A percentile compares a stretch with the other conserved stretches of the same genome.
Evolutionary conservation across 2,797 vertebrate species (phyloP).

Genomic region (Periophthalmus magnuspinnatus): DNA sequence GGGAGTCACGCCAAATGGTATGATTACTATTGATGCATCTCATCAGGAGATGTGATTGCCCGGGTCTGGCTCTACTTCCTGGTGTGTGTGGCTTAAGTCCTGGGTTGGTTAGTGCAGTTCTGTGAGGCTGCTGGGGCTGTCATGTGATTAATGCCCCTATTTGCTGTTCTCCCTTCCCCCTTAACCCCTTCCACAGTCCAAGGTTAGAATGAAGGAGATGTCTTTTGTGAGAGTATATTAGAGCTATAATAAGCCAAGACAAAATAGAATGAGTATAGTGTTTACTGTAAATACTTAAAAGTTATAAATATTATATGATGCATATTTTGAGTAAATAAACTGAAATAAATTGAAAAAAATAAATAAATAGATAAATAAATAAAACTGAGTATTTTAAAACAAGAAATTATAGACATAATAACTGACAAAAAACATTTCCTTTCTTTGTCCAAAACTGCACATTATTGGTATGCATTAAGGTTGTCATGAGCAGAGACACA

Average conservation of each 20-base stretch:
- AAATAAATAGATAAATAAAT: no score
- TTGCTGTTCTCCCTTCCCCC: conserved; percentile 47
- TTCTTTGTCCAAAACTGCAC: background rate
- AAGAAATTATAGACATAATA: no score
- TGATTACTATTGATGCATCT: conserved; percentile 76
- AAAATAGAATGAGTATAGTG: conserved; percentile 2
- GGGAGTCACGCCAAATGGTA: conserved; percentile 64
- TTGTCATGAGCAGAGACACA: background rate
- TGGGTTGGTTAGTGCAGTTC: conserved; percentile 30
- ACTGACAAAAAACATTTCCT: no score
- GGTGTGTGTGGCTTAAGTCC: conserved; percentile 50
- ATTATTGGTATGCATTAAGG: background rate
- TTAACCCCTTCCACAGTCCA: conserved; percentile 44
- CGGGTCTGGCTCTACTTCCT: conserved; percentile 63
- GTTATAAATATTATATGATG: no score
- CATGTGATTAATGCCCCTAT: conserved; percentile 71
- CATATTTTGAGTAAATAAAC: no score
- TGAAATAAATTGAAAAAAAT: no score
- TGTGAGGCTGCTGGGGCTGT: conserved; percentile 40
- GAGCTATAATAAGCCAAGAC: conserved; percentile 22
- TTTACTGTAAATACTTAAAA: background rate
- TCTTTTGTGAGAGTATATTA: conserved; percentile 47
- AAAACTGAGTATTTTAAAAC: no score
- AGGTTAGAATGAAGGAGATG: conserved; percentile 67
- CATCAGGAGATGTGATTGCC: conserved; percentile 71